Base-by-base conservation (phyloP, 2,113 vertebrate species). In the Rhinolophus ferrumequinum region DNA sequence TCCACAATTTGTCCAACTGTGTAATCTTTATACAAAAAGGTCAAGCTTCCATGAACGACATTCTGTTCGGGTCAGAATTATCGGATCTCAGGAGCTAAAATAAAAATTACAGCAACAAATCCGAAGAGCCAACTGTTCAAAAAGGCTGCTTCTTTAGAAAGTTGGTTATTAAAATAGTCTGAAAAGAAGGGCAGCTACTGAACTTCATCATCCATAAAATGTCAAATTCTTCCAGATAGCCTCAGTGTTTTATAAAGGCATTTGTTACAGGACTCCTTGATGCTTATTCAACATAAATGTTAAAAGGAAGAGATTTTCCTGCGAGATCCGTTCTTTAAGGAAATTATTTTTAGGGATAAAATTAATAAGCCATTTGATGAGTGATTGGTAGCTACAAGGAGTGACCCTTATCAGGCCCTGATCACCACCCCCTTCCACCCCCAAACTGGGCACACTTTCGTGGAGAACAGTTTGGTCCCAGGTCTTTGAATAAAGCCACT, bases 161-260 rank as follows among this genome's bases (percentile, higher is more conserved):
- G 79, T 35, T 76, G 60, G 30, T 90, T 87, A 64, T 90, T 38
- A 89, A 88, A 19, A 21, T 80, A 80, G 22, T 79, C 75, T 50
- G 56, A 64, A 76, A 86, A 88, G 69, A 88, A 90, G 44, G 50
- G n/a, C 10, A 35, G 83, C 30, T 11, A 28, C 19, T 81, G 47
- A 96, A 94, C 28, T 79, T 33, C 77, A 26, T 92, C n/a, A 35
- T 87, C 12, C 52, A 69, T 22, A 47, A 95, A 97, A 93, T 66
- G 56, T 88, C 86, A 96, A 62, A 91, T 73, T 91, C 38, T 97
- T 85, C 58, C 66, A 89, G 56, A 82, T 60, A 30, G 73, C 30
- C 50, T 81, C 52, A 24, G 41, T 70, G 41, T 52, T 93, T 83
- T 62, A 67, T 8, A 52, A 86, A 83, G 58, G 69, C 50, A 75